Conservation (phyloP, 1,140 invertebrate species). For the Mycetomoellerius zeteki region DNA sequence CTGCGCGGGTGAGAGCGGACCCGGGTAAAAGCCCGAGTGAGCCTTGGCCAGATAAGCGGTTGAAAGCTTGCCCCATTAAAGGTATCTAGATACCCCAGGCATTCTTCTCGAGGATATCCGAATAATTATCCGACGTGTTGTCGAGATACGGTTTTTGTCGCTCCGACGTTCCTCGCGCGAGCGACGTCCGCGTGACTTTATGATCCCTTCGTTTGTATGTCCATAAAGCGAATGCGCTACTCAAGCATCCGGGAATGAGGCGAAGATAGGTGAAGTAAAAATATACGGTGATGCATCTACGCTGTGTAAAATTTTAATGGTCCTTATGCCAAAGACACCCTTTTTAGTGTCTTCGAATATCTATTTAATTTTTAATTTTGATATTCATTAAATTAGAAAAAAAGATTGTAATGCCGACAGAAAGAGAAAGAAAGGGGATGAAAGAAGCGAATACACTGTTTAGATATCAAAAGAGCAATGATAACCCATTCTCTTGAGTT, state of each 20-base stretch:
- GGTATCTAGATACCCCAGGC: constrained; percentile 82
- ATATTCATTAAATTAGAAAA: constrained; percentile 21
- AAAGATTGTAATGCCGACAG: neutral
- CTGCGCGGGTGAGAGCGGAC: constrained; percentile 78
- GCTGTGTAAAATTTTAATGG: constrained; percentile 3
- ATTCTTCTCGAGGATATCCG: constrained; percentile 82
- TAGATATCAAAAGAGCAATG: too few relatives aligned
- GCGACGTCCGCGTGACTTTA: constrained; percentile 73
- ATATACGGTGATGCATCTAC: constrained; percentile 54
- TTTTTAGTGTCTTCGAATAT: neutral
- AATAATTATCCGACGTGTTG: constrained; percentile 83
- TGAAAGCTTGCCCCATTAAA: constrained; percentile 85
- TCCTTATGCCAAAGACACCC: neutral
- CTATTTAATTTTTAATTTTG: neutral
- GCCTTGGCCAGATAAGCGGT: constrained; percentile 82
- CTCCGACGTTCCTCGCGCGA: constrained; percentile 58
- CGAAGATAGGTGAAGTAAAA: constrained; percentile 1
- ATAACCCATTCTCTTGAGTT: too few relatives aligned
- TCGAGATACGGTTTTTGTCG: constrained; percentile 79
- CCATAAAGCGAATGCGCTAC: constrained; percentile 40
- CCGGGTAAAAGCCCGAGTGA: constrained; percentile 82
- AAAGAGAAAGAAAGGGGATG: neutral
- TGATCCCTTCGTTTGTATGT: constrained; percentile 54
- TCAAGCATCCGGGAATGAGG: constrained; percentile 17
- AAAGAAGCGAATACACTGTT: neutral